phyloP scores from a whole-genome alignment of 2,888 invertebrate species.

The Oxystoma pomonae region DNA sequence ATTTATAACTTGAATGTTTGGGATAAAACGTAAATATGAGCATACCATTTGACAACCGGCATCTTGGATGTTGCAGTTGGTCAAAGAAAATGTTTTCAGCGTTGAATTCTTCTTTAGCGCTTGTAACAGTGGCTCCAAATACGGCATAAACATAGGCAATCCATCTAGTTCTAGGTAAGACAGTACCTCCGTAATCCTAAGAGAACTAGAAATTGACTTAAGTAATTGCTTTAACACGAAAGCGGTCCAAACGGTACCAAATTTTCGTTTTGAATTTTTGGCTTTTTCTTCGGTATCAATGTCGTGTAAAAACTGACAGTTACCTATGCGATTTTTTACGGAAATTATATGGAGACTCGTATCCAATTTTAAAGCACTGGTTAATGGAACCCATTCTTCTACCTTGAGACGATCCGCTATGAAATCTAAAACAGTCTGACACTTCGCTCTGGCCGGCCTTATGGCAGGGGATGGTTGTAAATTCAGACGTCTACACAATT shows the following conservation, averaged over 20 bases:
- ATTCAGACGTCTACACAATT: conserved; percentile 44
- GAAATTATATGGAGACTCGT: conserved; percentile 65
- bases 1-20: conserved; percentile 65
- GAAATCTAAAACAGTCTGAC: conserved; percentile 55
- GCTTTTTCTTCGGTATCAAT: conserved; percentile 59
- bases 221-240: conserved; percentile 64
- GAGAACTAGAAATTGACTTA: conserved; percentile 60
- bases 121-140: conserved; percentile 51
- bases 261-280: conserved; percentile 52
- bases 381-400: conserved; percentile 71
- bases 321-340: conserved; percentile 54
- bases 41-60: conserved; percentile 69
- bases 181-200: conserved; percentile 60
- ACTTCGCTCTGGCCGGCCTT: conserved; percentile 42
- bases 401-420: conserved; percentile 71
- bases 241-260: conserved; percentile 57
- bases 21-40: conserved; percentile 60
- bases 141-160: conserved; percentile 64
- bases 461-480: conserved; percentile 39
- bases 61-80: conserved; percentile 66
- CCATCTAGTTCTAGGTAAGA: conserved; percentile 65
- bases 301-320: conserved; percentile 42
- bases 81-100: conserved; percentile 63
- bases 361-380: conserved; percentile 68
- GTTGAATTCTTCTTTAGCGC: conserved; percentile 60